phyloP scores from a whole-genome alignment of 2,888 invertebrate species.

The Mythimna ferrago region DNA sequence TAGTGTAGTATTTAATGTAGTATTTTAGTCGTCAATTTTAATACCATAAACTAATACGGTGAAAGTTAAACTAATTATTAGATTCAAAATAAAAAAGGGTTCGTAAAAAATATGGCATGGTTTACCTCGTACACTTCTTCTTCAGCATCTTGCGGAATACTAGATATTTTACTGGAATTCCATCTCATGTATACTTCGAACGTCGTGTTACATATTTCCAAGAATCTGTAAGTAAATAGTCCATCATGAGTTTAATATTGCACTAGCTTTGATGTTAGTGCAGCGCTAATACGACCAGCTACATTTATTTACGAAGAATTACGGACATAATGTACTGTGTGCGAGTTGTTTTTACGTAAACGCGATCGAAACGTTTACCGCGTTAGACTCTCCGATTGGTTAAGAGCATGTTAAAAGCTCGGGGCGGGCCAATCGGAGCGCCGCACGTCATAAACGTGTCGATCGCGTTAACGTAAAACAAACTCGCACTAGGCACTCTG shows the following conservation, averaged over 20 bases:
- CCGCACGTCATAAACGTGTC: no score
- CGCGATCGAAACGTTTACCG: no score
- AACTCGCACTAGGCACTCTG: no score
- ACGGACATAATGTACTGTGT: neutral
- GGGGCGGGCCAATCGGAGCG: no score
- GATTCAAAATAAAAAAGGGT: neutral
- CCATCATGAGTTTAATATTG: neutral
- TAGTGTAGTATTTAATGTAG: neutral
- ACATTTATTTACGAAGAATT: neutral
- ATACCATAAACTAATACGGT: neutral
- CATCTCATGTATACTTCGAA: slow-evolving; percentile 93
- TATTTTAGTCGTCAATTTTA: neutral
- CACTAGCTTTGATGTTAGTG: neutral
- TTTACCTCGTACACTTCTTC: slow-evolving; percentile 89
- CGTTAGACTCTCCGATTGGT: no score
- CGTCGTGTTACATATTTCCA: slow-evolving; percentile 92
- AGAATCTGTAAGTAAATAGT: slow-evolving; percentile 83
- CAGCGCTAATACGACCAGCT: neutral
- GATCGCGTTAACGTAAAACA: no score
- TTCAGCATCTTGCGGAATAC: slow-evolving; percentile 93
- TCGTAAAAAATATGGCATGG: neutral
- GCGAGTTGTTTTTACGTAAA: no score
- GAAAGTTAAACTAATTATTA: neutral
- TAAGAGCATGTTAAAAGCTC: no score
- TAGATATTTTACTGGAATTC: slow-evolving; percentile 92